Evolutionary conservation across 2,888 invertebrate genomes (phyloP).

Genomic region (Mystacides longicornis): DNA sequence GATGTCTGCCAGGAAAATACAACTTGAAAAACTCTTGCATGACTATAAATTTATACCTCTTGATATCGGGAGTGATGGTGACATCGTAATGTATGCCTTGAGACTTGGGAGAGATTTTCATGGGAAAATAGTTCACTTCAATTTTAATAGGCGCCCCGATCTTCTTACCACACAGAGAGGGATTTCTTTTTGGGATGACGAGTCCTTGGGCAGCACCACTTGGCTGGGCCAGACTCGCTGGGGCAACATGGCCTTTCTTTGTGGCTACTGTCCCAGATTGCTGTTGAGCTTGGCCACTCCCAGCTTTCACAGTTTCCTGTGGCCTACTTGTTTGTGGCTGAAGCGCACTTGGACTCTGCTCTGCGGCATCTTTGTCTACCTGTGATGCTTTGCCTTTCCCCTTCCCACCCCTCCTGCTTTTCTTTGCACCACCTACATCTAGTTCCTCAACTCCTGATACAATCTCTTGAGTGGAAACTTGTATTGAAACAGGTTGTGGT

Average conservation of each 20-base stretch:
- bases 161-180: neutral
- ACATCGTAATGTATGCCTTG: constrained; percentile 71
- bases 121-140: neutral
- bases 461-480: no score
- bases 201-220: neutral
- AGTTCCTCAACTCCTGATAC: no score
- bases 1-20: constrained; percentile 35
- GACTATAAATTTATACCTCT: constrained; percentile 49
- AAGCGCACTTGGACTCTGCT: no score
- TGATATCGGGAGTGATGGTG: constrained; percentile 57
- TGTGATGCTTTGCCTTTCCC: no score
- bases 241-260: no score
- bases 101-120: neutral
- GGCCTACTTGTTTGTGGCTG: no score
- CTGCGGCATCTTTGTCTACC: no score
- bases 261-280: no score
- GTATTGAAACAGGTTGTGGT: neutral
- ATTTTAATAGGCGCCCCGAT: neutral
- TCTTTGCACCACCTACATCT: no score
- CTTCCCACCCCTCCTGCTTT: no score
- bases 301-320: no score
- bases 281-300: neutral
- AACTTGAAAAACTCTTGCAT: constrained; percentile 36
- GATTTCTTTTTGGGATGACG: neutral
- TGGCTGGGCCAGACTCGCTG: neutral